Percentiles rank a stretch among this genome's conserved stretches.
Evolutionary conservation across 2,888 invertebrate genomes (phyloP).

Genomic region (Nephrotoma guestfalica): DNA sequence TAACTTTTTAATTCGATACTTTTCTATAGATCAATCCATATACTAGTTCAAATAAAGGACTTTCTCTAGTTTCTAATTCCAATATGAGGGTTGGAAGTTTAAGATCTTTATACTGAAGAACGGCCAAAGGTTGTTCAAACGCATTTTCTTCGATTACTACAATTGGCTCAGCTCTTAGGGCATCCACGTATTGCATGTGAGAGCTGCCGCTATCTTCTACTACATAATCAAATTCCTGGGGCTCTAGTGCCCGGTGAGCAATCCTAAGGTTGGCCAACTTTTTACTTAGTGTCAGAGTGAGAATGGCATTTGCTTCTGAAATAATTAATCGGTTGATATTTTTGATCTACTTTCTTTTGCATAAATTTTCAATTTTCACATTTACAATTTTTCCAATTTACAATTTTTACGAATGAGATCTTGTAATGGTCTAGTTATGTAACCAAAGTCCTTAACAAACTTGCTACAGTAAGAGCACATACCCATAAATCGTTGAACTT

Average conservation of each 20-base stretch:
- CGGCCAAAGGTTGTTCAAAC: no score
- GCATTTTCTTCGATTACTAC: no score
- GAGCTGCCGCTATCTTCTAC: background rate
- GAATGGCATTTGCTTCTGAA: no score
- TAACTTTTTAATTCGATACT: background rate
- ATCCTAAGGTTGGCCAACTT: no score
- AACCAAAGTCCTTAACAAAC: slow-evolving; percentile 5
- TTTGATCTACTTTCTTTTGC: slow-evolving; percentile 13
- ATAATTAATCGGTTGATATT: slow-evolving; percentile 13
- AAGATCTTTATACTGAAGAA: no score
- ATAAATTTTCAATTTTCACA: slow-evolving; percentile 12
- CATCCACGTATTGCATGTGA: background rate
- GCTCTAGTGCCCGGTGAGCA: background rate
- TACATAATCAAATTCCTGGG: no score
- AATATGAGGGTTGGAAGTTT: slow-evolving; percentile 3
- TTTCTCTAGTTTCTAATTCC: slow-evolving; percentile 8
- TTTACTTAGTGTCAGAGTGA: no score
- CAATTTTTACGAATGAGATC: slow-evolving; percentile 6
- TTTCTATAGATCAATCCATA: slow-evolving; percentile 5
- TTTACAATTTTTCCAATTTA: slow-evolving; percentile 11
- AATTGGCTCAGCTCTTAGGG: no score
- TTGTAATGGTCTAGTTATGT: slow-evolving; percentile 16
- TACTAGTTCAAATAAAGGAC: slow-evolving; percentile 1
- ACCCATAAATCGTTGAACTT: no score
- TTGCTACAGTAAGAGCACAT: slow-evolving; percentile 6